Evolutionary conservation across 2,888 invertebrate genomes (phyloP).

Genomic region (Xanthorhoe spadicearia): DNA sequence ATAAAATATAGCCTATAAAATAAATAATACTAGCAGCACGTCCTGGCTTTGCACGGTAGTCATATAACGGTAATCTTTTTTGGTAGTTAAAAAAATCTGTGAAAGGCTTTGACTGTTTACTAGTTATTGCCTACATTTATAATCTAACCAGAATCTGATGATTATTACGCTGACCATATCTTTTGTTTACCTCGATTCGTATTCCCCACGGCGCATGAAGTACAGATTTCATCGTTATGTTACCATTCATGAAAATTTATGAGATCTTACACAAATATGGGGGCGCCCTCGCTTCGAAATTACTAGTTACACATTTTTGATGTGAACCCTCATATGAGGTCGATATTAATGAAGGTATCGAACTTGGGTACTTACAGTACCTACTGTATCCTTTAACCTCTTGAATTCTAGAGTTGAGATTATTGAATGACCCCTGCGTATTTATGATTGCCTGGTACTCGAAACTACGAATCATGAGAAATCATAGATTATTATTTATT

Average conservation of each 20-base stretch:
- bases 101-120: no score
- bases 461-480: no score
- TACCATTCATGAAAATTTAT: conserved; percentile 41
- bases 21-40: no score
- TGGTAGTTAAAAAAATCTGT: no score
- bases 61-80: no score
- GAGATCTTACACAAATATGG: conserved; percentile 44
- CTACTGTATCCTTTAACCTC: not conserved
- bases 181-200: conserved; percentile 21
- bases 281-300: conserved; percentile 21
- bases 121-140: no score
- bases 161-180: conserved; percentile 17
- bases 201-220: conserved; percentile 14
- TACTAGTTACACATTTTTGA: conserved; percentile 25
- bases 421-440: not conserved
- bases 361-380: not conserved
- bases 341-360: conserved; percentile 18
- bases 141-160: conserved; percentile 7
- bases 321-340: conserved; percentile 12
- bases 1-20: no score
- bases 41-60: no score
- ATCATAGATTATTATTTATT: no score
- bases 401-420: no score
- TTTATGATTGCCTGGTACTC: not conserved
- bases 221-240: conserved; percentile 42